Percentiles rank a stretch among this genome's conserved stretches.
Conservation (phyloP, 1,140 invertebrate genomes). For the Hycleus phaleratus region DNA sequence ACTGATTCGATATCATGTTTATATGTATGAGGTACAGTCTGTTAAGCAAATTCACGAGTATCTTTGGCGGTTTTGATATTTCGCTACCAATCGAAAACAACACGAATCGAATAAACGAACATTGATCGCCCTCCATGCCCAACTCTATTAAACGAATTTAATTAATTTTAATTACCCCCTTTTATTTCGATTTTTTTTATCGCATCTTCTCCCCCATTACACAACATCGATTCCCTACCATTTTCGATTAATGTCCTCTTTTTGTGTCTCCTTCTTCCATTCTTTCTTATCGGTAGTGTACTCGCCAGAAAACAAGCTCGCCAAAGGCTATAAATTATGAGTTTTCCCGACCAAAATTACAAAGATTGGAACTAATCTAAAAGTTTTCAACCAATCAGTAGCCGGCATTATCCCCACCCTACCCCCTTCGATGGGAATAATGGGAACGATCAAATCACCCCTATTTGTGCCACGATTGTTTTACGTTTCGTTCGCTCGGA, state of each 20-base stretch:
- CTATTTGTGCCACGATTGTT: conserved; percentile 30
- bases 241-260: too few species aligned
- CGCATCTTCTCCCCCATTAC: not conserved
- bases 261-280: not conserved
- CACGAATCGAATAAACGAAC: too few species aligned
- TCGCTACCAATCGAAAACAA: too few species aligned
- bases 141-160: too few species aligned
- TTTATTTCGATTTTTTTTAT: too few species aligned
- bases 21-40: conserved; percentile 38
- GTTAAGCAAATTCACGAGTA: not conserved
- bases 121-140: too few species aligned
- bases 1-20: conserved; percentile 40
- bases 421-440: not conserved
- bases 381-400: conserved; percentile 38
- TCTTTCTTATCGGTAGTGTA: conserved; percentile 20
- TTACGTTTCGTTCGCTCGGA: conserved; percentile 22
- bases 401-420: conserved; percentile 22
- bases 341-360: conserved; percentile 38
- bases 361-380: conserved; percentile 38
- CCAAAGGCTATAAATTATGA: conserved; percentile 37
- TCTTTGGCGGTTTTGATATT: too few species aligned
- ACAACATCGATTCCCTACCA: not conserved
- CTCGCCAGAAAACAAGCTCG: conserved; percentile 16
- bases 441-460: conserved; percentile 24
- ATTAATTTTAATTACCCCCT: too few species aligned